Base-by-base conservation (phyloP, 1,140 invertebrate genomes). In the Temnothorax nylanderi region DNA sequence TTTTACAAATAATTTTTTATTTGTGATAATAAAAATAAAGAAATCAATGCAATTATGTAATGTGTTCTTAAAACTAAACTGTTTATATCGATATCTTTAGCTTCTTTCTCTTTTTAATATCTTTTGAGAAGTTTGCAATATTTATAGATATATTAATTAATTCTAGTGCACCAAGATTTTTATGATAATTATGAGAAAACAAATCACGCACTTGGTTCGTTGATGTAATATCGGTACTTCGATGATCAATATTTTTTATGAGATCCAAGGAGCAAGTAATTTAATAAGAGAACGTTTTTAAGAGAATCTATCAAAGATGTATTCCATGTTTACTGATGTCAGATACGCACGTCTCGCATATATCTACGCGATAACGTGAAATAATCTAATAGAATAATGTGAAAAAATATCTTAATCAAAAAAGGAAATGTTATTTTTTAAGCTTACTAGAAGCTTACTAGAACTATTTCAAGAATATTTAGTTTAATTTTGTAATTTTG, bases 221-320 rank as follows among this genome's bases (percentile, higher is more conserved):
- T 7, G 37, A n/a, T 72, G 34, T 47, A 58, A 41, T 37, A 72
- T 47, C 51, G 26, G 13, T n/a, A n/a, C 10, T 54, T 54, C 16
- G 51, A n/a, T 54, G 4, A 5, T 18, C 16, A 69, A 65, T 74
- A 74, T 18, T 60, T 74, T 82, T 74, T 82, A 49, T 32, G 37
- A 82, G n/a, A 8, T 47, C 26, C 37, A 60, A 11, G 65, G 6
- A 4, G 16, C 11, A 11, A 65, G 76, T 74, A 82, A 82, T 82
- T 82, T 74, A 60, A 82, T 74, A 82, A 82, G 41, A 21, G 21
- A n/a, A 44, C 18, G 51, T 21, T 56, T 69, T 34, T 41, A 16
- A 51, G 21, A 65, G 32, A 69, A 74, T 60, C 37, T 37, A 82
- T 60, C 41, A 16, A 74, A 60, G 41, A 64, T 16, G 3, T 54